These are phyloP conservation scores for Achroia grisella DNA, from an alignment of 1,140 invertebrate species.

Conservation along the genomic window DNA sequence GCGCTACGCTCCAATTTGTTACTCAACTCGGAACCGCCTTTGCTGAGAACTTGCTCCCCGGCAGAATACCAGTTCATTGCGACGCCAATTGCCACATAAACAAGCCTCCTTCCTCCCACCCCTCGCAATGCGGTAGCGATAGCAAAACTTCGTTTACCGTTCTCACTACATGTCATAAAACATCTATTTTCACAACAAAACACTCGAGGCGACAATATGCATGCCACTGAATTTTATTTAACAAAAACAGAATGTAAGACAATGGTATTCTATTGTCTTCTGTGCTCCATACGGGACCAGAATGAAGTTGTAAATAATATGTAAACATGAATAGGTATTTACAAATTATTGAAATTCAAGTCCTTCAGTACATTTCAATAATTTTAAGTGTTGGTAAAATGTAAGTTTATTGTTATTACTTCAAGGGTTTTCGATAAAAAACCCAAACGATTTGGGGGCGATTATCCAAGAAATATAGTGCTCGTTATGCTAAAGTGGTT, in stretches of 20 bases:
- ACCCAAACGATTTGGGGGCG: not conserved
- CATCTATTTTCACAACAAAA: constrained; percentile 11
- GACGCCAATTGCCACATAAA: constrained; percentile 60
- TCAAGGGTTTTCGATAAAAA: constrained; percentile 1
- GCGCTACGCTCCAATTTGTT: constrained; percentile 51
- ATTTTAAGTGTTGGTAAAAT: too few species aligned
- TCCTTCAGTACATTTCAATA: too few species aligned
- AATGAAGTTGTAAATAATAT: too few species aligned
- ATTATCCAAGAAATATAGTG: constrained; percentile 2
- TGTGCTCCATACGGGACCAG: too few species aligned
- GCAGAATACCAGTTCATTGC: constrained; percentile 41
- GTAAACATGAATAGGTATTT: too few species aligned
- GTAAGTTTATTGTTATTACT: not conserved
- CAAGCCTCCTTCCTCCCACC: constrained; percentile 30
- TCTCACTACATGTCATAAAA: constrained; percentile 28
- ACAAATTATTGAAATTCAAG: too few species aligned
- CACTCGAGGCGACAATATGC: not conserved
- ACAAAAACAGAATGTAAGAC: too few species aligned
- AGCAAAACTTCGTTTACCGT: constrained; percentile 44
- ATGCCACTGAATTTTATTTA: too few species aligned
- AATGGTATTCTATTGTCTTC: too few species aligned
- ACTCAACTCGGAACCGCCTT: constrained; percentile 40
- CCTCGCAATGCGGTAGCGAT: constrained; percentile 37
- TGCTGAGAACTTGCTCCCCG: constrained; percentile 34
- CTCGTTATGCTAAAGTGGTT: constrained; percentile 1